A percentile compares a stretch with the other conserved stretches of the same genome.
Evolutionary conservation across 2,888 invertebrate genomes (phyloP).

Genomic region (Micoletzkya japonica): DNA sequence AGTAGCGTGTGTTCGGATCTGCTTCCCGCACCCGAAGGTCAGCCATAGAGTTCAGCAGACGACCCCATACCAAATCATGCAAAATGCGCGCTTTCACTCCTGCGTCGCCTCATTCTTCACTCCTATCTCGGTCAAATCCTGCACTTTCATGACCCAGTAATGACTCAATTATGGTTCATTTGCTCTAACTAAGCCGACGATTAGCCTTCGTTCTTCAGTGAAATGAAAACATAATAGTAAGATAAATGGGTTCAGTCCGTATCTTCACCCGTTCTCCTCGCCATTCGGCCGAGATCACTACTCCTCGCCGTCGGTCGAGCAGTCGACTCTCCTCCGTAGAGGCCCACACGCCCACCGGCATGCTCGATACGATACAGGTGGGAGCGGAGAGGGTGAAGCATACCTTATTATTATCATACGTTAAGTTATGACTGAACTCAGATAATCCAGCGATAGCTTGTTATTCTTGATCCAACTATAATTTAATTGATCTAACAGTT

Average conservation of each 20-base stretch:
- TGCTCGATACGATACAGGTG: slow-evolving; percentile 27
- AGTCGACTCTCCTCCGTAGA: slow-evolving; percentile 25
- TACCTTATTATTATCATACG: no score
- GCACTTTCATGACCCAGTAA: no score
- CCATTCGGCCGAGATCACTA: slow-evolving; percentile 17
- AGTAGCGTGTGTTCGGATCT: slow-evolving; percentile 49
- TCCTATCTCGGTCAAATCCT: no score
- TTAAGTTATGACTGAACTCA: no score
- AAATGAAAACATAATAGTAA: background rate
- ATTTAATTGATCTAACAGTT: no score
- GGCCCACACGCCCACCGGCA: slow-evolving; percentile 15
- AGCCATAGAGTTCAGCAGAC: background rate
- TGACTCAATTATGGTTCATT: no score
- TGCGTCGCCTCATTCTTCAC: no score
- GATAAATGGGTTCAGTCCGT: background rate
- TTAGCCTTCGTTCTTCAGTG: background rate
- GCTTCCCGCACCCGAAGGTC: slow-evolving; percentile 46
- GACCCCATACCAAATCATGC: background rate
- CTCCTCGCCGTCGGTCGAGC: slow-evolving; percentile 14
- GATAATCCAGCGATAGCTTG: no score
- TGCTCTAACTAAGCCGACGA: no score
- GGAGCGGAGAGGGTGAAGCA: no score
- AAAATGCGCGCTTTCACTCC: no score
- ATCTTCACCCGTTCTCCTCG: slow-evolving; percentile 27
- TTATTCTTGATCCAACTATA: no score